These are phyloP conservation scores for Corythoichthys intestinalis DNA, from an alignment of 2,113 vertebrate genomes.

Conservation along the genomic window DNA sequence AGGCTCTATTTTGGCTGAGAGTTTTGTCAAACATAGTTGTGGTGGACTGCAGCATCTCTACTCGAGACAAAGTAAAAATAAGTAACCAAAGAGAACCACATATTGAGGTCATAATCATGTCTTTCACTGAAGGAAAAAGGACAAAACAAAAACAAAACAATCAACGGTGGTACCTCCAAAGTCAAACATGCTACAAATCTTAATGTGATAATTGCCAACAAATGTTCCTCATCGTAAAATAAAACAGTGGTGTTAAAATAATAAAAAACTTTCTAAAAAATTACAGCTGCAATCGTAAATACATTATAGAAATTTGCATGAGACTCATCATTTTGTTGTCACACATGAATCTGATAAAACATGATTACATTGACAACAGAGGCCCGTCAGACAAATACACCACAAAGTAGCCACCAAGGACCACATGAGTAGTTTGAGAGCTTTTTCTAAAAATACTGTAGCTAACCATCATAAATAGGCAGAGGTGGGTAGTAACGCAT, in stretches of 20 bases:
- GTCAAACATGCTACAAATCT: neutral
- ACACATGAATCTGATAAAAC: neutral
- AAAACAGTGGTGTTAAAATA: neutral
- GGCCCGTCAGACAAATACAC: too few relatives aligned
- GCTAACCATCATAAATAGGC: too few relatives aligned
- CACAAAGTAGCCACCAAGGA: too few relatives aligned
- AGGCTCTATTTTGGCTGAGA: constrained; percentile 11
- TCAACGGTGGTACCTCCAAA: neutral
- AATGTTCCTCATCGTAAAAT: neutral
- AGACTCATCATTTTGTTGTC: neutral
- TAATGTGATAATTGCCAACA: neutral
- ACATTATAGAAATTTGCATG: neutral
- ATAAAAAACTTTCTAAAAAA: neutral
- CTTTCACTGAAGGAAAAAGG: neutral
- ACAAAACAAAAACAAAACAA: neutral
- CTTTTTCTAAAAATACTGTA: too few relatives aligned
- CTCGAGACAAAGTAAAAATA: constrained; percentile 1
- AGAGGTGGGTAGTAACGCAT: too few relatives aligned
- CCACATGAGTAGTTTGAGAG: too few relatives aligned
- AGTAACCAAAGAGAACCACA: neutral
- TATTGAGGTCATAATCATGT: neutral
- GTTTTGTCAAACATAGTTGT: constrained; percentile 20
- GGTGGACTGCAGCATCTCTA: constrained; percentile 10
- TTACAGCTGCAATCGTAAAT: neutral
- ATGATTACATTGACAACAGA: neutral